Evolutionary conservation across 2,888 invertebrate species (phyloP), one percentile per base, ranked within the genome.

Genomic region (Limnephilus auricula): DNA sequence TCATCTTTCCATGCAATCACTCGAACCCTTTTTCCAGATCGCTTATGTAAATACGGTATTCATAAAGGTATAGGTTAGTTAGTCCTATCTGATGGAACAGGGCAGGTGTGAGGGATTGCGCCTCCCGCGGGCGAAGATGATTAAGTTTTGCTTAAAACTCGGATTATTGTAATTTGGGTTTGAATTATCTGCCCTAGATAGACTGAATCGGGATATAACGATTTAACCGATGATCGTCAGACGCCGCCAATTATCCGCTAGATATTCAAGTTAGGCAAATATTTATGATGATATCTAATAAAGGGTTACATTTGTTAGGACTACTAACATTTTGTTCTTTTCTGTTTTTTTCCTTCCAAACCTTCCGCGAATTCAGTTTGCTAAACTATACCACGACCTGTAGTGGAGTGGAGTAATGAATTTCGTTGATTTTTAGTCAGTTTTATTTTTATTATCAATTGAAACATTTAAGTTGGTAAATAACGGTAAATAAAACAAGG

Each of bases 61-160:
- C 83, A 89, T 90, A 90, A 92, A 89, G 30, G 90, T 92, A 91
- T 87, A 90, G 85, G 90, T 86, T 79, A 25, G 79, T 50, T 31
- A 30, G 65, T 79, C 84, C 37, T 79, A 80, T 86, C 89, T 9
- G 90, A 78, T 79, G 65, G 34, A 32, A 32, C 37, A 13, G 80
- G 89, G 93, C 93, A 93, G 93, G 93, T 93, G 93, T 90, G 50
- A 40, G 90, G 37, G 37, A 31, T 90, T 65, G 91, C 89, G 86
- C 89, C 82, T 65, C 91, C 89, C 89, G 78, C 83, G 89, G 91
- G 89, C 79, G 83, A 34, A 88, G 80, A 83, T 90, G 85, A 91
- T 90, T 90, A 89, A 4, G 79, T 91, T 92, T 92, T 65, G 91
- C 89, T 89, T 65, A 89, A 89, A 90, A 91, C 65, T 80, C 15